Evolutionary conservation across 2,888 invertebrate genomes (phyloP), one percentile per base, ranked within the genome.

Genomic region (Clitarchus hookeri): DNA sequence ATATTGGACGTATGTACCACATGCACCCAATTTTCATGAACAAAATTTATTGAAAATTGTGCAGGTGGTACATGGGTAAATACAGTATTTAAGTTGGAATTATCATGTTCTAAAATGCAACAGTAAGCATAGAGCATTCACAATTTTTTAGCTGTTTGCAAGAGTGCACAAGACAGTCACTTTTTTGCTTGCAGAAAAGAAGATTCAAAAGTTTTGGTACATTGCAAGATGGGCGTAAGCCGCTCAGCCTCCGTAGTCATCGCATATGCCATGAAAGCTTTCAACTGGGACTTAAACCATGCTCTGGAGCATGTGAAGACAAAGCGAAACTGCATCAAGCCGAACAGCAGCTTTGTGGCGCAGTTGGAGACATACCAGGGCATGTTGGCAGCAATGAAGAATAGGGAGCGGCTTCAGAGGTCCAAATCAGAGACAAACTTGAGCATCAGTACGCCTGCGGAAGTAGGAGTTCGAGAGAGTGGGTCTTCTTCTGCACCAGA

Each of bases 141-240:
- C 23, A n/a, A n/a, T 65, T 19, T 65, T 19, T 23, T 16, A 23
- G n/a, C 23, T n/a, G 8, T 19, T n/a, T 8, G 16, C 65, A 19
- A n/a, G 65, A 65, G 8, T 65, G n/a, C 19, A 48, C 48, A 13
- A 8, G 48, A 48, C 12, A 1, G n/a, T 19, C 8, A 82, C 82
- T 44, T 1, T 84, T 84, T 6, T 4, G 53, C 48, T 16, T 88
- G 27, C 88, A 95, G 95, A 91, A 95, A 96, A 89, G 96, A 96
- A 90, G 97, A 97, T 86, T 97, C 97, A 86, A 98, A 98, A 92
- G 98, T 98, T 86, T 93, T 99, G 90, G 99, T 99, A 85, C 99
- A 99, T 92, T 99, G 99, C 92, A 99, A 99, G 93, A 99, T 99
- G 98, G 99, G 99, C 44, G 97, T 99, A 88, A 99, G 98, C 91